Evolutionary conservation across 1,140 invertebrate genomes (phyloP).

Genomic region (Antheraea pernyi): DNA sequence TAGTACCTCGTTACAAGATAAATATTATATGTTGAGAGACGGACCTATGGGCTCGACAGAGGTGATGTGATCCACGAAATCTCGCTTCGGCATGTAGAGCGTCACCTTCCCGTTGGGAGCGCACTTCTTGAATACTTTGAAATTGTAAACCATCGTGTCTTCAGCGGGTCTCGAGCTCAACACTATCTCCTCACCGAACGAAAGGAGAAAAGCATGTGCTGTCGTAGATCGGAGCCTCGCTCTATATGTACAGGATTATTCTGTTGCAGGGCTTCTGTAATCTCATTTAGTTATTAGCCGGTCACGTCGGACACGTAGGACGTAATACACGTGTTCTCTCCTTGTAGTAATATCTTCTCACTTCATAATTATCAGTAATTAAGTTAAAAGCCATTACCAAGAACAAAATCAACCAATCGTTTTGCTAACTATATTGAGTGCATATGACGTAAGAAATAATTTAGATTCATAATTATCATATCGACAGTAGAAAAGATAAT

Average conservation of each 20-base stretch:
- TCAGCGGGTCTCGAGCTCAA: not conserved
- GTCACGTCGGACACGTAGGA: conserved; percentile 20
- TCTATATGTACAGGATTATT: conserved; percentile 65
- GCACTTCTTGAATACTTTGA: conserved; percentile 97
- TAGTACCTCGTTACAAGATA: not conserved
- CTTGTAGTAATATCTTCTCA: too few relatives aligned
- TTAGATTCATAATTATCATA: too few relatives aligned
- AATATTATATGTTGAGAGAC: conserved; percentile 27
- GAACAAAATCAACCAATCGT: too few relatives aligned
- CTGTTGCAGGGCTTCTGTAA: conserved; percentile 54
- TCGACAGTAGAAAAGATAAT: too few relatives aligned
- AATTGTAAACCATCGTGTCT: conserved; percentile 91
- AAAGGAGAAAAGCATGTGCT: not conserved
- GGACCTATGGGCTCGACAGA: conserved; percentile 95
- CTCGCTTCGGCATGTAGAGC: conserved; percentile 96
- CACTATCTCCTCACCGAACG: not conserved
- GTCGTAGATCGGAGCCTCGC: not conserved
- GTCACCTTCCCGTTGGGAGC: conserved; percentile 97
- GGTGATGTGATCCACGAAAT: conserved; percentile 97
- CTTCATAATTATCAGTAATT: too few relatives aligned
- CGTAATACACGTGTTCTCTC: not conserved
- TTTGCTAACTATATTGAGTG: too few relatives aligned
- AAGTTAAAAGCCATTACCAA: too few relatives aligned
- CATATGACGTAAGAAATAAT: too few relatives aligned
- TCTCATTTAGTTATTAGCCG: conserved; percentile 51